phyloP scores from a whole-genome alignment of 2,113 vertebrate genomes.

The Odocoileus hemionus region DNA sequence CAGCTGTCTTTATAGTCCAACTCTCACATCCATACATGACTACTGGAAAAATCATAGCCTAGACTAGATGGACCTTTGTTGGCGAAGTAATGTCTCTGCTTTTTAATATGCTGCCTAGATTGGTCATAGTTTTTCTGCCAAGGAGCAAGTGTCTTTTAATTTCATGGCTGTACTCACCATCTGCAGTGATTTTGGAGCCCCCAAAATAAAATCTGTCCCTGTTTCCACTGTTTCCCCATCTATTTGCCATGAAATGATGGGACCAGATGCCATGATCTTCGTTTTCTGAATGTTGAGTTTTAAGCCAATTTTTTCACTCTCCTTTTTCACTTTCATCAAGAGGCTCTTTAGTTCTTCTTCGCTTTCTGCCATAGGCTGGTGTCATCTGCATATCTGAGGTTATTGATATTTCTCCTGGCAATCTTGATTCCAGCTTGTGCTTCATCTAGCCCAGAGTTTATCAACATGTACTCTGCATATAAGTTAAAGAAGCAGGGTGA shows the following conservation, averaged over 20 bases:
- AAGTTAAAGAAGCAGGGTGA: neutral
- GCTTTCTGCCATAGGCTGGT: neutral
- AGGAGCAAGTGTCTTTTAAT: neutral
- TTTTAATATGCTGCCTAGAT: neutral
- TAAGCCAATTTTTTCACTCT: neutral
- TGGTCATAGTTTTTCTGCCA: neutral
- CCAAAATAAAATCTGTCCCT: neutral
- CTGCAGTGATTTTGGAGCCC: neutral
- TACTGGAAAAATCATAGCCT: neutral
- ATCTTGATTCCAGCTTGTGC: neutral
- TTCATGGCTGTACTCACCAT: neutral
- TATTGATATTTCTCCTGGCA: neutral
- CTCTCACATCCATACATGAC: neutral
- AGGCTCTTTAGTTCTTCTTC: neutral
- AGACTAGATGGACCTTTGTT: neutral
- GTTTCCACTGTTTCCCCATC: neutral
- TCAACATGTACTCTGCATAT: neutral
- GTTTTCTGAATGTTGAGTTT: neutral
- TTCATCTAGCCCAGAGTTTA: neutral
- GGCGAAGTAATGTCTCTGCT: neutral
- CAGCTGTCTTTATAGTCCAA: neutral
- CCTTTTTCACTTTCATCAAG: neutral
- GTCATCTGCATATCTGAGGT: neutral
- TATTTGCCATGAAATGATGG: neutral
- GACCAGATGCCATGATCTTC: neutral